A percentile compares a stretch with the other conserved stretches of the same genome.
Evolutionary conservation across 2,797 vertebrate genomes (phyloP).

Genomic region (Propithecus deckenii): DNA sequence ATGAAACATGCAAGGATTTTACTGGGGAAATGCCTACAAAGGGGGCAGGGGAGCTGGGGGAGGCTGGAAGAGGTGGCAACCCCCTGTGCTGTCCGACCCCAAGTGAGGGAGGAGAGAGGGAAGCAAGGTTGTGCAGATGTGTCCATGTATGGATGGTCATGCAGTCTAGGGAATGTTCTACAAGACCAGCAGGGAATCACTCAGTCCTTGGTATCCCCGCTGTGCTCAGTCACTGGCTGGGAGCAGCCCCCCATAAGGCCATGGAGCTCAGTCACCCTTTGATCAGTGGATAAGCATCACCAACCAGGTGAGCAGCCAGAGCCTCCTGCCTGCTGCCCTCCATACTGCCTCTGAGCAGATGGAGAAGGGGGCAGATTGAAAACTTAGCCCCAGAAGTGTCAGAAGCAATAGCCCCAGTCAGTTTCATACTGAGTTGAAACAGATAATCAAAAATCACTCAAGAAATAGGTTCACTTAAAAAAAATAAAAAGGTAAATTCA

Average conservation of each 20-base stretch:
- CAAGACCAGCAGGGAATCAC: background rate
- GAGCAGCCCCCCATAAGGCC: rapidly evolving
- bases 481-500: background rate
- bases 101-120: background rate
- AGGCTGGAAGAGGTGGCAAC: background rate
- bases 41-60: background rate
- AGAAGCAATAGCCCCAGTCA: background rate
- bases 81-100: background rate
- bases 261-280: rapidly evolving
- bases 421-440: background rate
- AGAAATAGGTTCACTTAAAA: background rate
- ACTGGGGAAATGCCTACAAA: background rate
- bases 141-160: background rate
- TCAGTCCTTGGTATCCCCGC: background rate
- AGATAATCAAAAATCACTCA: background rate
- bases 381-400: background rate
- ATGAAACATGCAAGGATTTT: background rate
- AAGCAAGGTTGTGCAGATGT: background rate
- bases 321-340: background rate
- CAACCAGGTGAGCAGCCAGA: background rate
- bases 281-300: background rate
- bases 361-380: background rate
- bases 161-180: background rate
- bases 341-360: background rate
- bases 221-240: background rate